Conservation (phyloP, 2,888 invertebrate species). For the Caenorhabditis imperialis region DNA sequence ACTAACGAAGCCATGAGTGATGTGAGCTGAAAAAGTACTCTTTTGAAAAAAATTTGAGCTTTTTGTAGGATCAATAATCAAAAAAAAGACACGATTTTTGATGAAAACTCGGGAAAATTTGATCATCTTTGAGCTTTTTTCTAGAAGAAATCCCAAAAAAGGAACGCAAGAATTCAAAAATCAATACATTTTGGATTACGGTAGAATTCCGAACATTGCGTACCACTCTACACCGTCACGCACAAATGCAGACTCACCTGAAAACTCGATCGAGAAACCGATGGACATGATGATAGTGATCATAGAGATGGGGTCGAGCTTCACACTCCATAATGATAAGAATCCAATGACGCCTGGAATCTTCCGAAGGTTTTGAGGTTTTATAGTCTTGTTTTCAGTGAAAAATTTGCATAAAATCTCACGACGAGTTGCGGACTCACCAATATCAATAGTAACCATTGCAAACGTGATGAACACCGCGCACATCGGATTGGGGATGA, state of each 20-base stretch:
- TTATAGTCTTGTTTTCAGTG: too few species aligned
- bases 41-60: too few species aligned
- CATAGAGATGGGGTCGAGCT: slow-evolving; percentile 89
- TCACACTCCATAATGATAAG: slow-evolving; percentile 95
- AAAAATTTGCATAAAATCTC: not conserved
- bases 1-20: slow-evolving; percentile 94
- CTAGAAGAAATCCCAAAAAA: too few species aligned
- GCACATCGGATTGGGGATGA: slow-evolving; percentile 93
- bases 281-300: slow-evolving; percentile 90
- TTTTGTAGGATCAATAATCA: too few species aligned
- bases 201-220: too few species aligned
- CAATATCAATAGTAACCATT: slow-evolving; percentile 83
- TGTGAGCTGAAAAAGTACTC: slow-evolving; percentile 97
- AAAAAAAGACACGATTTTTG: too few species aligned
- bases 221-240: too few species aligned
- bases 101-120: too few species aligned
- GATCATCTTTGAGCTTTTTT: too few species aligned
- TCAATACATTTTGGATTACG: too few species aligned
- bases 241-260: slow-evolving; percentile 45
- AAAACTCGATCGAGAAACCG: slow-evolving; percentile 75
- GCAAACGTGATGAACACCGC: slow-evolving; percentile 92
- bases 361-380: too few species aligned
- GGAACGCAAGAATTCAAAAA: too few species aligned
- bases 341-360: slow-evolving; percentile 90
- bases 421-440: slow-evolving; percentile 55